Evolutionary conservation across 1,140 invertebrate species (phyloP), one percentile per base, ranked within the genome.

Genomic region (Neoseiulus cucumeris): DNA sequence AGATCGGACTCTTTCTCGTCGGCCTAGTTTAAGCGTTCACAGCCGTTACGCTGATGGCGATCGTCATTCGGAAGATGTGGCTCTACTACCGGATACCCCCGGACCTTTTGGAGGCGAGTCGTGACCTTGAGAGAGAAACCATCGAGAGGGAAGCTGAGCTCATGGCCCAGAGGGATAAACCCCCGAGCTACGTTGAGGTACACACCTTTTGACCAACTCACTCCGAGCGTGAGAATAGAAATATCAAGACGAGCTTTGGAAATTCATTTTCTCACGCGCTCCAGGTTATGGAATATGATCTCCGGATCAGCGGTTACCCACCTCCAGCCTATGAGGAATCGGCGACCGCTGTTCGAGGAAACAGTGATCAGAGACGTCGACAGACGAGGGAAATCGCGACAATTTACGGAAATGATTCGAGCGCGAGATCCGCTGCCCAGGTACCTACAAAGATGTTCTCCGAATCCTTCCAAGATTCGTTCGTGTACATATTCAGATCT

Each of bases 11-110:
- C 22, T 59, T 59, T 25, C 51, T 59, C 51, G 51, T 59, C 12
- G 51, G 51, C 1, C 14, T 33, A 6, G 51, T 59, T 20, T 33
- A 18, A 6, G 51, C 51, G 14, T 59, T 59, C 22, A 59, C 51
- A 14, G 51, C 51, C 1, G 51, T 59, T 2, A 59, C 51, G 14
- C 22, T 59, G 14, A 59, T 59, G 51, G 51, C 51, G 14, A 33
- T 59, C 25, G 51, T 59, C 22, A 59, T 59, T 20, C 51, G 51
- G 25, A 59, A 59, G 22, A 59, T 59, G 51, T 59, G 51, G 51
- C 14, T 59, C 6, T 59, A 59, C 22, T 59, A 59, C 22, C 17
- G 51, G 14, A 25, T 59, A 20, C 51, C 51, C 22, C 51, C 51
- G 33, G 14, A 59, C 51, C 51, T 59, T 14, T 9, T 59, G 4